Conservation (phyloP, 2,888 invertebrate species). For the Parapristionchus giblindavisi region DNA sequence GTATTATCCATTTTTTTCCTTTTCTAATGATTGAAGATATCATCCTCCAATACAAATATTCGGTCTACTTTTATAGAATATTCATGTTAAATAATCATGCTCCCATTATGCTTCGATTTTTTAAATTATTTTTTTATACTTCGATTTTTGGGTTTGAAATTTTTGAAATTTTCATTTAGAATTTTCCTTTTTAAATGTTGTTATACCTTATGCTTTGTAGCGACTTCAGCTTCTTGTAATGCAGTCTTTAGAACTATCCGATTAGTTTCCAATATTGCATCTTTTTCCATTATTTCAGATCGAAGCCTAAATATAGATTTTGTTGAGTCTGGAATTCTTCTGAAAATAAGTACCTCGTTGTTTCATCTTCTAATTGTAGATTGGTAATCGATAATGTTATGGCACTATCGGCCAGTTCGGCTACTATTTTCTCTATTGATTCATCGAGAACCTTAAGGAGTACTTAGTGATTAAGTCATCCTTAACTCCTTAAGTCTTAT, state of each 20-base stretch:
- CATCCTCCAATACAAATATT: too few relatives aligned
- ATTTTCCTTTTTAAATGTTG: too few relatives aligned
- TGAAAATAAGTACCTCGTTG: not conserved
- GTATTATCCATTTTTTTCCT: too few relatives aligned
- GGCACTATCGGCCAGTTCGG: conserved; percentile 33
- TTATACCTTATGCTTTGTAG: conserved; percentile 8
- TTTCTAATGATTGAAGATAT: too few relatives aligned
- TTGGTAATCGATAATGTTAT: conserved; percentile 17
- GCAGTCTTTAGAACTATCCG: not conserved
- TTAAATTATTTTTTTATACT: too few relatives aligned
- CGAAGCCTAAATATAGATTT: conserved; percentile 1
- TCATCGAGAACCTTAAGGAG: conserved; percentile 12
- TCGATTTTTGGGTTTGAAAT: too few relatives aligned
- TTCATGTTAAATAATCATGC: too few relatives aligned
- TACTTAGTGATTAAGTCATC: too few relatives aligned
- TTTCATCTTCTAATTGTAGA: conserved; percentile 25
- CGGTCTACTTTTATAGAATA: too few relatives aligned
- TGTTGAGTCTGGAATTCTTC: not conserved
- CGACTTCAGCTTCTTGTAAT: conserved; percentile 3
- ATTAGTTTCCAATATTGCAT: not conserved
- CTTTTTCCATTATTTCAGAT: not conserved
- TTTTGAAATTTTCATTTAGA: too few relatives aligned
- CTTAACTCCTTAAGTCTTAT: too few relatives aligned
- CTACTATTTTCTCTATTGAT: conserved; percentile 32
- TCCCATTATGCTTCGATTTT: too few relatives aligned